These are phyloP conservation scores for Pipistrellus pipistrellus DNA, from an alignment of 2,797 vertebrate species.

Conservation along the genomic window DNA sequence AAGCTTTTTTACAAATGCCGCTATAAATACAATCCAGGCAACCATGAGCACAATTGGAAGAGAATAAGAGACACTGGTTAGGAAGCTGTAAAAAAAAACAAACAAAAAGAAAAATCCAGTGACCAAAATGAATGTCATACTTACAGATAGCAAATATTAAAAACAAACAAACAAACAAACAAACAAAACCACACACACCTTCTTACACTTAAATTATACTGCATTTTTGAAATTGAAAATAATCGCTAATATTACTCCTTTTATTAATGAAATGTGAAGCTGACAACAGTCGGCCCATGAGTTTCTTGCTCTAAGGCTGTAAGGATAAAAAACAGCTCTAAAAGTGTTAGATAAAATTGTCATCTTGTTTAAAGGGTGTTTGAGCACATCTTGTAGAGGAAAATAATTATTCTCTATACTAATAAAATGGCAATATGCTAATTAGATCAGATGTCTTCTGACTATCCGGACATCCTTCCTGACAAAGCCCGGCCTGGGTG, in stretches of 20 bases:
- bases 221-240: slow-evolving; percentile 24
- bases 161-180: too few species aligned
- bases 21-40: slow-evolving; percentile 97
- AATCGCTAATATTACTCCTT: background rate
- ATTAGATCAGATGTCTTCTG: too few species aligned
- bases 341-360: slow-evolving; percentile 35
- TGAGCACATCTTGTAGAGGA: background rate
- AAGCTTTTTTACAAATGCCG: slow-evolving; percentile 97
- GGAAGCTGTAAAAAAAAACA: slow-evolving; percentile 91
- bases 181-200: background rate
- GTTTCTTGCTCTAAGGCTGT: background rate
- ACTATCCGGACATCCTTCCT: too few species aligned
- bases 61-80: slow-evolving; percentile 95
- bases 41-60: slow-evolving; percentile 97
- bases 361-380: slow-evolving; percentile 23
- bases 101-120: slow-evolving; percentile 41
- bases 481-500: too few species aligned
- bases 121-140: background rate
- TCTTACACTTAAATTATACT: background rate
- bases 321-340: background rate
- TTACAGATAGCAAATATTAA: background rate
- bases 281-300: background rate
- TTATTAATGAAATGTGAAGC: slow-evolving; percentile 24
- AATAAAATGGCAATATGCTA: too few species aligned
- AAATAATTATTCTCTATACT: slow-evolving; percentile 58